Conservation (phyloP, 2,797 vertebrate genomes). For the Argentina silus region DNA sequence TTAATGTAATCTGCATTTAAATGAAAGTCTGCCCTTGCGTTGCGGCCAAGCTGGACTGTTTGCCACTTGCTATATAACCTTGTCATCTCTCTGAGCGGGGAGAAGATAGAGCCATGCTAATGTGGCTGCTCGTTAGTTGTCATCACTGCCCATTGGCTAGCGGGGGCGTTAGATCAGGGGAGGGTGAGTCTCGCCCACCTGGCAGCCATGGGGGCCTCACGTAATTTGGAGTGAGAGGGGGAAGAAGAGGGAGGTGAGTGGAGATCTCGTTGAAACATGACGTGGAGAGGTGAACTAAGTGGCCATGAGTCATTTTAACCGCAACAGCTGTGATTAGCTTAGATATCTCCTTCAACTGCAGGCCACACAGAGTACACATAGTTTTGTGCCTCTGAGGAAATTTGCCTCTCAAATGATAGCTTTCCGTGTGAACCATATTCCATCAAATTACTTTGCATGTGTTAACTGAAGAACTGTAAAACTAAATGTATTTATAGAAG, state of each 20-base stretch:
- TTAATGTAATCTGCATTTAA: background rate
- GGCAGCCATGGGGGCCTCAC: background rate
- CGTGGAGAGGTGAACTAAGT: background rate
- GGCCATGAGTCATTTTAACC: background rate
- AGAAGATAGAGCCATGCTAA: background rate
- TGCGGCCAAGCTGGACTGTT: background rate
- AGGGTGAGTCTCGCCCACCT: background rate
- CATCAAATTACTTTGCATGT: background rate
- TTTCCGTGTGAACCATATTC: background rate
- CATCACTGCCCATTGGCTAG: background rate
- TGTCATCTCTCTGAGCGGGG: background rate
- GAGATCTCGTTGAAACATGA: background rate
- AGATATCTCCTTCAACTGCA: constrained; percentile 8
- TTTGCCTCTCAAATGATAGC: background rate
- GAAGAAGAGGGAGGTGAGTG: background rate
- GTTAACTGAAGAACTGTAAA: constrained; percentile 1
- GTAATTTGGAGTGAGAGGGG: background rate
- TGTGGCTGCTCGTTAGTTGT: background rate
- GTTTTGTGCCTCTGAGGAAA: background rate
- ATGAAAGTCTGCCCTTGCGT: background rate
- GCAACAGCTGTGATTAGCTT: background rate
- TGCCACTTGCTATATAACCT: background rate
- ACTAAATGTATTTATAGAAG: background rate
- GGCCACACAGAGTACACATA: too few relatives aligned
- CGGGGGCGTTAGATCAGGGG: too few relatives aligned